Evolutionary conservation across 2,113 vertebrate species (phyloP).

Genomic region (Halcyon malimbica): DNA sequence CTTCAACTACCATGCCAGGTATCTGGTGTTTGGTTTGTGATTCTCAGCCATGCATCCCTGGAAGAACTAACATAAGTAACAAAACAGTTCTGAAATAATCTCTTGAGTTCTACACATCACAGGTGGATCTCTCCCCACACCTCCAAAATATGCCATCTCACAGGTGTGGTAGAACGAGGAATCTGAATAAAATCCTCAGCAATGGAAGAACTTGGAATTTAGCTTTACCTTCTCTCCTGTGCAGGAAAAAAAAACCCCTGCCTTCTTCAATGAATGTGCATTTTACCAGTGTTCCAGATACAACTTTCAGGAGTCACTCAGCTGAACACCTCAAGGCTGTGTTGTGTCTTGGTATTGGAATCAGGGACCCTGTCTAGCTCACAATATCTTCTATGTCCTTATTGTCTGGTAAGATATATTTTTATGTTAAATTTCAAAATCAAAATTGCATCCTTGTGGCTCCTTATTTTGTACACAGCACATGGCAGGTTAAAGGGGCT

Average conservation of each 20-base stretch:
- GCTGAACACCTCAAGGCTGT: neutral
- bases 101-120: neutral
- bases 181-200: neutral
- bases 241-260: neutral
- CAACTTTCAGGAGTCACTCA: neutral
- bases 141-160: neutral
- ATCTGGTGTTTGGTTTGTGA: neutral
- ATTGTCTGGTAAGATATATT: neutral
- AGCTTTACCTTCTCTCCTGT: neutral
- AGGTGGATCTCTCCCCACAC: fast-evolving
- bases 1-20: neutral
- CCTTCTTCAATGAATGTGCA: neutral
- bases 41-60: neutral
- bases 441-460: neutral
- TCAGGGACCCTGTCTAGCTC: neutral
- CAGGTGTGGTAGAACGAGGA: neutral
- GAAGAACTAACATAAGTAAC: neutral
- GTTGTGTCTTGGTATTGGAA: neutral
- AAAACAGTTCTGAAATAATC: neutral
- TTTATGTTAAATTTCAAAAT: conserved; percentile 29
- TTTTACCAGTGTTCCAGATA: neutral
- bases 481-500: conserved; percentile 63
- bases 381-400: neutral
- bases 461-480: neutral
- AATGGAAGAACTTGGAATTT: neutral